A percentile compares a stretch with the other conserved stretches of the same genome.
phyloP scores from a whole-genome alignment of 2,797 vertebrate genomes.

The Sebastes jordani region DNA sequence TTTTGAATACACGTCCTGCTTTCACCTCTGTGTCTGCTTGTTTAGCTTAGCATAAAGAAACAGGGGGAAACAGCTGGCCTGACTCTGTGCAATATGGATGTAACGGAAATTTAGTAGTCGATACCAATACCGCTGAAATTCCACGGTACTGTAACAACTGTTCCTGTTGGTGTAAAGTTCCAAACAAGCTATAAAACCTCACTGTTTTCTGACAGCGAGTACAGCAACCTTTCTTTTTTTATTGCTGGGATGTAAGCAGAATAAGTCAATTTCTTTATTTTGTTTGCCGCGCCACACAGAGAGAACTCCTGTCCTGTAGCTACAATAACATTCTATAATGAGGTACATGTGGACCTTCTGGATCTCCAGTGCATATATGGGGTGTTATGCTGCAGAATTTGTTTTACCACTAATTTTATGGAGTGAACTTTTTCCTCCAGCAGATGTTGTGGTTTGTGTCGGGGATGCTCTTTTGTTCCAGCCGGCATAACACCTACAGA shows the following conservation, averaged over 20 bases:
- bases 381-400: not conserved
- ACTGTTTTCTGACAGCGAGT: not conserved
- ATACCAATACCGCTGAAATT: too few species aligned
- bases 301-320: not conserved
- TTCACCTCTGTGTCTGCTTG: not conserved
- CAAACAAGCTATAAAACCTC: not conserved
- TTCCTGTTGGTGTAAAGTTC: not conserved
- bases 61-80: not conserved
- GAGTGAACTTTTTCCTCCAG: not conserved
- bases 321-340: not conserved
- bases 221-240: not conserved
- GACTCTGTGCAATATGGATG: not conserved
- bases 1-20: not conserved
- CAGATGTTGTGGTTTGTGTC: not conserved
- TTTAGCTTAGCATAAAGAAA: not conserved
- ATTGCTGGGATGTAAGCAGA: not conserved
- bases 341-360: not conserved
- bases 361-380: not conserved
- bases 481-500: not conserved
- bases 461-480: not conserved
- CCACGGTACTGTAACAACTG: not conserved
- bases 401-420: not conserved
- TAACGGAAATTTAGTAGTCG: too few species aligned
- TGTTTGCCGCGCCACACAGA: not conserved
- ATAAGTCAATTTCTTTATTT: not conserved